These are phyloP conservation scores for Gasterosteus aculeatus DNA, from an alignment of 2,113 vertebrate species.

Conservation along the genomic window DNA sequence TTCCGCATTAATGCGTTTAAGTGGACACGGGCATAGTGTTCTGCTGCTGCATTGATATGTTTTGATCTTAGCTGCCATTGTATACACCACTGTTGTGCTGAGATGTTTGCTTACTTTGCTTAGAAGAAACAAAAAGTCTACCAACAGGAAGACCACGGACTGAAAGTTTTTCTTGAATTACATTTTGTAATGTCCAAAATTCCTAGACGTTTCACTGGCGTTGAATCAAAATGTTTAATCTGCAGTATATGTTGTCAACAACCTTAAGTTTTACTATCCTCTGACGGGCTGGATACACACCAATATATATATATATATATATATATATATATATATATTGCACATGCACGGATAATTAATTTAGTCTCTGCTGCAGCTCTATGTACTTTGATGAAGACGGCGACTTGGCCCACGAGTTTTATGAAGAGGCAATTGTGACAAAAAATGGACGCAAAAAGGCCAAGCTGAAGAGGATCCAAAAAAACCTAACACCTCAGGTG, in stretches of 20 bases:
- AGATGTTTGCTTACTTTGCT: neutral
- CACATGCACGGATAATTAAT: neutral
- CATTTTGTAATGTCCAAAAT: neutral
- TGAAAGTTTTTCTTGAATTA: neutral
- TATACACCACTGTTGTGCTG: neutral
- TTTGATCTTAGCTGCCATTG: too few relatives aligned
- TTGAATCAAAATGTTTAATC: neutral
- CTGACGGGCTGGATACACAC: neutral
- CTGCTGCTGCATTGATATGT: neutral
- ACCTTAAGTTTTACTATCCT: neutral
- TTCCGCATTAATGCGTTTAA: neutral
- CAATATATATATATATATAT: too few relatives aligned
- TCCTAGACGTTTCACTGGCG: neutral
- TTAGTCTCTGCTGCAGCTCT: conserved; percentile 82
- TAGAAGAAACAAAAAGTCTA: neutral
- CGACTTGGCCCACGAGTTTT: conserved; percentile 97
- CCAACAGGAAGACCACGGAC: neutral
- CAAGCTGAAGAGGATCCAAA: conserved; percentile 95
- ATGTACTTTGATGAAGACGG: conserved; percentile 98
- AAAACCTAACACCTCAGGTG: conserved; percentile 99
- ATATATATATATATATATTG: neutral
- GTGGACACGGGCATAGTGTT: neutral
- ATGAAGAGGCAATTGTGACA: conserved; percentile 96
- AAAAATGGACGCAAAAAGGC: conserved; percentile 96
- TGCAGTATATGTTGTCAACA: neutral